A percentile compares a stretch with the other conserved stretches of the same genome.
phyloP scores from a whole-genome alignment of 2,113 vertebrate species.

The Silurus glanis region DNA sequence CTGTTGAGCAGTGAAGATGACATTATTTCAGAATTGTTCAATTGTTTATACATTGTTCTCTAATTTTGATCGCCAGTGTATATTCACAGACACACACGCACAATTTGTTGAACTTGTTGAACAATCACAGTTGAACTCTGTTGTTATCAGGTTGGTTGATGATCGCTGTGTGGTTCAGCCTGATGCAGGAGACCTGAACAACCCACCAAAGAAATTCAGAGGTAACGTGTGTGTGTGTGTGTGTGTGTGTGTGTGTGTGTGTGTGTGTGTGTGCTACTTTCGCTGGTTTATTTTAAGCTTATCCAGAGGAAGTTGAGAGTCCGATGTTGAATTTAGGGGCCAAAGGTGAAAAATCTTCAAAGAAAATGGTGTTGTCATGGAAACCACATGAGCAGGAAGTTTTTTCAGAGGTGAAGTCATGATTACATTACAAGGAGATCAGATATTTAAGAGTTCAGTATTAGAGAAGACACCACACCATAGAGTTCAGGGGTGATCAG shows the following conservation, averaged over 20 bases:
- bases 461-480: no score
- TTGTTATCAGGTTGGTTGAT: slow-evolving; percentile 85
- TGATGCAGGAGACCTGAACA: slow-evolving; percentile 92
- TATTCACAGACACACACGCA: no score
- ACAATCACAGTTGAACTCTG: no score
- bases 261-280: no score
- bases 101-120: no score
- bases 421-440: no score
- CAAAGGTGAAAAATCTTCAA: slow-evolving; percentile 31
- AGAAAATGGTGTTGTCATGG: slow-evolving; percentile 33
- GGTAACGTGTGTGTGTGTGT: slow-evolving; percentile 70
- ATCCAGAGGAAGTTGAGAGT: slow-evolving; percentile 42
- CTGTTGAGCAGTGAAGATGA: no score
- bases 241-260: slow-evolving; percentile 31
- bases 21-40: no score
- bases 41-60: no score
- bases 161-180: slow-evolving; percentile 98
- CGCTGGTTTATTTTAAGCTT: slow-evolving; percentile 48
- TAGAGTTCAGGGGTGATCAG: no score
- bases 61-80: background rate
- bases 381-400: slow-evolving; percentile 22
- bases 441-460: no score
- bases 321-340: slow-evolving; percentile 21
- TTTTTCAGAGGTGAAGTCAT: background rate
- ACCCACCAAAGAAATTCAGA: slow-evolving; percentile 97